Conservation (phyloP, 2,888 invertebrate species). For the Helobdella robusta region DNA sequence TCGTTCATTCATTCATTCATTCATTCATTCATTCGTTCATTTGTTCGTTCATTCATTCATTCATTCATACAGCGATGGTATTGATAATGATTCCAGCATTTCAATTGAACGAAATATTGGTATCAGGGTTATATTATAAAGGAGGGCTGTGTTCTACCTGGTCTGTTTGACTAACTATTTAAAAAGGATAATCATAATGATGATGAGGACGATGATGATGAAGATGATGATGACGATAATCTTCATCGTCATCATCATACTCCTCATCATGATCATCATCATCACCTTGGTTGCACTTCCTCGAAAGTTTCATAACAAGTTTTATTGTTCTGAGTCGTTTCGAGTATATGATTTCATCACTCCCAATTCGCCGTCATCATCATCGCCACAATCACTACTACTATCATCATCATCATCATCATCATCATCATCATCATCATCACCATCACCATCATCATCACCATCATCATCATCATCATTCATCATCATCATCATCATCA, state of each 20-base stretch:
- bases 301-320: not conserved
- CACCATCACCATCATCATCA: slow-evolving; percentile 18
- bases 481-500: slow-evolving; percentile 16
- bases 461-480: slow-evolving; percentile 5
- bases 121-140: no score
- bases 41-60: not conserved
- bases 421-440: slow-evolving; percentile 25
- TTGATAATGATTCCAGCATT: not conserved
- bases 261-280: not conserved
- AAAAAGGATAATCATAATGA: not conserved
- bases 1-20: not conserved
- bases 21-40: not conserved
- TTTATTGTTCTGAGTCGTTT: not conserved
- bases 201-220: not conserved
- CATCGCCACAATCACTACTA: slow-evolving; percentile 1
- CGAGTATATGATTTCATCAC: not conserved
- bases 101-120: no score
- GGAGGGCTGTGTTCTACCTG: no score
- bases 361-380: no score
- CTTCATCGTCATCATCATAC: not conserved
- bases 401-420: slow-evolving; percentile 21
- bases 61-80: not conserved
- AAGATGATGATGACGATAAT: not conserved
- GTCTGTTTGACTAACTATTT: not conserved
- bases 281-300: no score